Percentiles rank a stretch among this genome's conserved stretches.
These are phyloP conservation scores for Gallinago nigripennis DNA, from an alignment of 2,797 vertebrate genomes.

Conservation along the genomic window DNA sequence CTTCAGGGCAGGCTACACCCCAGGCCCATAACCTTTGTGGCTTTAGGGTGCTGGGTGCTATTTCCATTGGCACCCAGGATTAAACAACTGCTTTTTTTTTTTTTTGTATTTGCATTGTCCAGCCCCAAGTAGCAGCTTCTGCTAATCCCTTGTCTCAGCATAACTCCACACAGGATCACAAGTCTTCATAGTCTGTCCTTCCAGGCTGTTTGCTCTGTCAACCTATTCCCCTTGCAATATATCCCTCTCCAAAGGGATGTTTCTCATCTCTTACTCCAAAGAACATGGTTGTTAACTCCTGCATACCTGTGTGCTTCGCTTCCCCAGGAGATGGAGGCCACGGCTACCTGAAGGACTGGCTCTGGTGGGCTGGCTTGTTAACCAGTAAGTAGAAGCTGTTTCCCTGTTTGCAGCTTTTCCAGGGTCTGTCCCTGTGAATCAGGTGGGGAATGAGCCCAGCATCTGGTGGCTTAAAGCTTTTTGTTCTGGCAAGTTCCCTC, in stretches of 20 bases:
- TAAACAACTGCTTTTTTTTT: background rate
- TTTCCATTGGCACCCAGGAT: background rate
- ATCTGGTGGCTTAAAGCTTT: fast-evolving
- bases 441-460: background rate
- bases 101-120: background rate
- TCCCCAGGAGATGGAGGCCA: conserved; percentile 90
- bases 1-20: background rate
- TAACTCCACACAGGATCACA: fast-evolving
- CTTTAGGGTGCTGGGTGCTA: background rate
- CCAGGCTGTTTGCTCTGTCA: background rate
- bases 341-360: conserved; percentile 91
- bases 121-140: background rate
- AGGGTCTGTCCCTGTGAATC: background rate
- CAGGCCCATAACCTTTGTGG: no score
- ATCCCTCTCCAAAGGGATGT: background rate
- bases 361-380: conserved; percentile 95
- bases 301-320: background rate
- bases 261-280: background rate
- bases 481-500: background rate
- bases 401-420: background rate
- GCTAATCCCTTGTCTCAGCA: background rate
- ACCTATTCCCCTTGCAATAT: background rate
- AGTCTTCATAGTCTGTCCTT: background rate
- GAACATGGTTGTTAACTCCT: background rate
- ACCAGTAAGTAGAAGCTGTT: conserved; percentile 85